A percentile compares a stretch with the other conserved stretches of the same genome.
Conservation (phyloP, 2,113 vertebrate genomes). For the Gopherus evgoodei region DNA sequence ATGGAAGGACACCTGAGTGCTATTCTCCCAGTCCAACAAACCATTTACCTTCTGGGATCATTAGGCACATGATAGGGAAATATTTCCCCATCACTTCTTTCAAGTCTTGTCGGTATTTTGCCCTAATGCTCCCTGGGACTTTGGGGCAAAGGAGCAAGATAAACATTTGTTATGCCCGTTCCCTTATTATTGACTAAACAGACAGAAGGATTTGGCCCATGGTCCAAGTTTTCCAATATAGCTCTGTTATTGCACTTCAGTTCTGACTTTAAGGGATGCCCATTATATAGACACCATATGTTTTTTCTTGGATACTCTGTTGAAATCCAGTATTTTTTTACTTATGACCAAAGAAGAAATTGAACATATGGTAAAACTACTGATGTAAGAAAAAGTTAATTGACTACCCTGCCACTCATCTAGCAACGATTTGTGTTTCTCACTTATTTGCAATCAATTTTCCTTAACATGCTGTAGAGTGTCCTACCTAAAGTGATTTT, state of each 20-base stretch:
- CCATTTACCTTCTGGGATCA: background rate
- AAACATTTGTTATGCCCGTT: background rate
- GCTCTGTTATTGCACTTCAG: background rate
- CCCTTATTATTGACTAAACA: background rate
- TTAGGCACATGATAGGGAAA: background rate
- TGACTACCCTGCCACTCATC: background rate
- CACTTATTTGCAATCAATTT: background rate
- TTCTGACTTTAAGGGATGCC: background rate
- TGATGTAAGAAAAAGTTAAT: background rate
- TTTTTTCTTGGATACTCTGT: background rate
- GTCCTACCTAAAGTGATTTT: background rate
- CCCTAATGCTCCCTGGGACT: background rate
- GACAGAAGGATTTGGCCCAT: background rate
- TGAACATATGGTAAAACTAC: constrained; percentile 8
- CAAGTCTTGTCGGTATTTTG: background rate
- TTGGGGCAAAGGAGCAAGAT: background rate
- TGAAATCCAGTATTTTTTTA: background rate
- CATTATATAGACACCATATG: background rate
- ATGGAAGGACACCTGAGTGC: background rate
- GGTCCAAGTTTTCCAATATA: background rate
- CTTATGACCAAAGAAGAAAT: constrained; percentile 27
- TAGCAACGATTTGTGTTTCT: background rate
- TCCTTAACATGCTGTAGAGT: too few relatives aligned
- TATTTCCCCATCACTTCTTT: background rate
- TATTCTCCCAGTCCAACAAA: background rate